phyloP scores from a whole-genome alignment of 2,888 invertebrate species.

The Cerceris ruficornis region DNA sequence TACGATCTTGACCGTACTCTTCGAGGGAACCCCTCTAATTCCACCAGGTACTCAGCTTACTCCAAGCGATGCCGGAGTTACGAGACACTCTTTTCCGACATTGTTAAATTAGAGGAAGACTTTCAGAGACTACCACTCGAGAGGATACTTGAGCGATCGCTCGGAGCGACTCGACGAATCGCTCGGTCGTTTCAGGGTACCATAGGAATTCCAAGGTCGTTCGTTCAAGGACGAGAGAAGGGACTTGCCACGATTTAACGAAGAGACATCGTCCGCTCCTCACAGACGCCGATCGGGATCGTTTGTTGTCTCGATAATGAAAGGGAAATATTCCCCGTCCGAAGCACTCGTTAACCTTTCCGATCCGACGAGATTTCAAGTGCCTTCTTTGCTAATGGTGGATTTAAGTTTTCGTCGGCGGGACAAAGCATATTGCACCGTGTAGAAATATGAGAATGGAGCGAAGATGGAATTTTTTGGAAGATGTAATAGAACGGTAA shows the following conservation, averaged over 20 bases:
- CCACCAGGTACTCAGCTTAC: conserved; percentile 21
- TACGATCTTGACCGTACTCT: conserved; percentile 56
- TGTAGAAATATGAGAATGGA: too few relatives aligned
- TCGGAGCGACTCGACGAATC: conserved; percentile 24
- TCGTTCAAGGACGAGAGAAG: conserved; percentile 6
- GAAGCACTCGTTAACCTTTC: too few relatives aligned
- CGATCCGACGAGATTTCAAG: too few relatives aligned
- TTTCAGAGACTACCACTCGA: conserved; percentile 25
- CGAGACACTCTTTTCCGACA: conserved; percentile 20
- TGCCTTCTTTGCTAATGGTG: too few relatives aligned
- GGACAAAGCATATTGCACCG: too few relatives aligned
- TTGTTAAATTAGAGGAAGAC: conserved; percentile 42
- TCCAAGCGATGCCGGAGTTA: conserved; percentile 31
- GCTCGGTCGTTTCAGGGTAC: conserved; percentile 25
- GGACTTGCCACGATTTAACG: neutral
- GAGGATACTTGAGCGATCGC: conserved; percentile 22
- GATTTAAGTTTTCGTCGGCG: too few relatives aligned
- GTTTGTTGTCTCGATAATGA: too few relatives aligned
- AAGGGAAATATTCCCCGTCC: too few relatives aligned
- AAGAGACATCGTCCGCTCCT: too few relatives aligned
- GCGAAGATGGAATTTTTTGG: too few relatives aligned
- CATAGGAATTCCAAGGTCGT: conserved; percentile 21
- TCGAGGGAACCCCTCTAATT: conserved; percentile 12
- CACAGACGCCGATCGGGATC: too few relatives aligned
- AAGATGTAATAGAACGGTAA: too few relatives aligned